These are phyloP conservation scores for Oryzias sinensis DNA, from an alignment of 2,797 vertebrate genomes.

Conservation along the genomic window DNA sequence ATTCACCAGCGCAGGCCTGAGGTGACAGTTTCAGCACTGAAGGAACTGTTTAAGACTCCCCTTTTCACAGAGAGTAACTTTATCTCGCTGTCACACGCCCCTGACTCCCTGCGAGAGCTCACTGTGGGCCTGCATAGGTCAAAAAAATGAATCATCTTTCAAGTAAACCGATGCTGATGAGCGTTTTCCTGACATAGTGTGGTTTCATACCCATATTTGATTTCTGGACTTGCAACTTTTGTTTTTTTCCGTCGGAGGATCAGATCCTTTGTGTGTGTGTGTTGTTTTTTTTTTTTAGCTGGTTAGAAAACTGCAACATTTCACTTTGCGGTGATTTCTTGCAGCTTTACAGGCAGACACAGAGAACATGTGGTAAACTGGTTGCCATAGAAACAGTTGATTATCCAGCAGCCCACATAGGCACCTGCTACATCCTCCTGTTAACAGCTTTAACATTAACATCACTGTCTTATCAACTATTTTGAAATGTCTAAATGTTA, in stretches of 20 bases:
- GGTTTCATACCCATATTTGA: no score
- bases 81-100: constrained; percentile 6
- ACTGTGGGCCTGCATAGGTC: not conserved
- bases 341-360: constrained; percentile 26
- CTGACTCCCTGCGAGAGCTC: not conserved
- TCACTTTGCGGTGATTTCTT: constrained; percentile 28
- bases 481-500: constrained; percentile 4
- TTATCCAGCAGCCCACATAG: constrained; percentile 58
- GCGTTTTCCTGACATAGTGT: no score
- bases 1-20: constrained; percentile 25
- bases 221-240: not conserved
- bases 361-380: constrained; percentile 28
- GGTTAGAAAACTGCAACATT: constrained; percentile 15
- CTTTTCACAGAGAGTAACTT: constrained; percentile 2
- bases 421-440: constrained; percentile 23
- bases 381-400: constrained; percentile 68
- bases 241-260: no score
- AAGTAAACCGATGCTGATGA: no score
- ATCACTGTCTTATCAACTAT: constrained; percentile 20
- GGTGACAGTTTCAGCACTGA: constrained; percentile 21
- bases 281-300: constrained; percentile 1
- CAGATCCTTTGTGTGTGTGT: no score
- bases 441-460: constrained; percentile 28
- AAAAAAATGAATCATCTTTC: not conserved
- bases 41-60: constrained; percentile 22